phyloP scores from a whole-genome alignment of 2,888 invertebrate species.

The Lordiphosa andalusiaca region DNA sequence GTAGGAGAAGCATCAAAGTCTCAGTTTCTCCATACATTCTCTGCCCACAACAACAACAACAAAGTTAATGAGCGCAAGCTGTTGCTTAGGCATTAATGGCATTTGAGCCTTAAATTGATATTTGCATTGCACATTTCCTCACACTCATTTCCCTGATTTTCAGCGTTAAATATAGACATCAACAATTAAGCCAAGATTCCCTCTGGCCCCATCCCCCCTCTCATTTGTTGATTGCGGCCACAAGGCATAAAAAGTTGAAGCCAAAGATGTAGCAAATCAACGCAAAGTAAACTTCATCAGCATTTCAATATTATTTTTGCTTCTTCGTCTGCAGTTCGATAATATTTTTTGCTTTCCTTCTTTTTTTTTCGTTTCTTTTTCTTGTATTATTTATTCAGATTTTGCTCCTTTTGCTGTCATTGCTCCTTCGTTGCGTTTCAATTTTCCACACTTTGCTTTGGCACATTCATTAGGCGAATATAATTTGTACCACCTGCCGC shows the following conservation, averaged over 20 bases:
- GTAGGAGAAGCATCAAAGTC: conserved; percentile 45
- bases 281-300: conserved; percentile 70
- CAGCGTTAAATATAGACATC: conserved; percentile 8
- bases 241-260: conserved; percentile 42
- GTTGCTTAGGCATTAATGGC: conserved; percentile 41
- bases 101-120: conserved; percentile 34
- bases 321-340: conserved; percentile 30
- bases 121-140: conserved; percentile 23
- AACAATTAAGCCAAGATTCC: conserved; percentile 5
- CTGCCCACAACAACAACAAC: background rate
- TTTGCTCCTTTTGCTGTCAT: conserved; percentile 69
- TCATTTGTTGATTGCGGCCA: conserved; percentile 64
- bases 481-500: conserved; percentile 50
- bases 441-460: conserved; percentile 53
- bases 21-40: conserved; percentile 2
- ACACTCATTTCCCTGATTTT: conserved; percentile 15
- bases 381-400: conserved; percentile 68
- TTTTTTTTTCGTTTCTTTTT: background rate
- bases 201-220: background rate
- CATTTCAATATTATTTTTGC: conserved; percentile 64
- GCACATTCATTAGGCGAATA: conserved; percentile 70
- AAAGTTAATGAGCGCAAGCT: conserved; percentile 59
- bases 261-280: conserved; percentile 37
- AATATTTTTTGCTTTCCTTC: conserved; percentile 3
- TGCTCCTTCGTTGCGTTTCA: conserved; percentile 29